Base-by-base conservation (phyloP, 2,888 invertebrate genomes). In the Oxycera nigricornis region DNA sequence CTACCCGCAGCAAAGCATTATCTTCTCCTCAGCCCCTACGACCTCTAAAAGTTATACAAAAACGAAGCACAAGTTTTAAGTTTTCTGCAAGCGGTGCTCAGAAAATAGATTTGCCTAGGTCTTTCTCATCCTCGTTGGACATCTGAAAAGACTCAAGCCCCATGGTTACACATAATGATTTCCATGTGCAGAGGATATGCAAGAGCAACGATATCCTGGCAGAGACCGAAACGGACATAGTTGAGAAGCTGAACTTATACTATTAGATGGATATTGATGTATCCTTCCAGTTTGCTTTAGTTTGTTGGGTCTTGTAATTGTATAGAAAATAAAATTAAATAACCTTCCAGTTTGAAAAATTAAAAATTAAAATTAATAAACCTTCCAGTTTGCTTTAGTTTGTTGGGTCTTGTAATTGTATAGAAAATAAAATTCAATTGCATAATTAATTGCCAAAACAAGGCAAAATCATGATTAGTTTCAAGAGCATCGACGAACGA, bases 41-140 rank as follows among this genome's bases (percentile, higher is more conserved):
- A 52, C 65, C 39, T 57, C 28, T 7, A 24, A 67, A 67, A 65
- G 67, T 67, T n/a, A 65, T 67, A 73, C 73, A 73, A 65, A 73
- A 73, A 73, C 73, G 65, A 50, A 65, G 52, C 65, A 65, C 55
- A 73, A 73, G 73, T 73, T 73, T 73, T 73, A 65, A 65, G 73
- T 73, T 73, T 65, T 73, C 30, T 73, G 35, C 41, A 65, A 73
- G 65, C 52, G n/a, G n/a, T n/a, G 65, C 67, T 70, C 62, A 39
- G 73, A 67, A 73, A 73, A 73, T 73, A 73, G 50, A 73, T 65
- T 72, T 55, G 35, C 55, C 72, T 72, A 57, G 52, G 61, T 72
- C 59, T 31, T 22, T 59, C 7, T 26, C 68, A 30, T 50, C 9
- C 59, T 30, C 24, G 28, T 59, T 14, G 30, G 0, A 24, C 55